These are phyloP conservation scores for Scytalopus superciliaris DNA, from an alignment of 2,113 vertebrate species.

Conservation along the genomic window DNA sequence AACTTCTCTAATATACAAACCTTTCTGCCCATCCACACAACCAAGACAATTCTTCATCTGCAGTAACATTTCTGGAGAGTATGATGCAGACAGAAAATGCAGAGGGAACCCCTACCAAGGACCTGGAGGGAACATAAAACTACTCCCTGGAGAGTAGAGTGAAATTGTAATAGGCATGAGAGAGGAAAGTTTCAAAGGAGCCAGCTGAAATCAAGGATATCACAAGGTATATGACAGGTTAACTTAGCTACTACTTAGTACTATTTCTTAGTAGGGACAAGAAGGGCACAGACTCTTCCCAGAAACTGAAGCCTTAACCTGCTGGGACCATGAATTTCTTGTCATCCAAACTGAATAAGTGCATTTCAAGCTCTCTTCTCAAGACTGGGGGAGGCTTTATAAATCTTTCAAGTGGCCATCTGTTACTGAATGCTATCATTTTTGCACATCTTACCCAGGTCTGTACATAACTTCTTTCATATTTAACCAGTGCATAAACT, in stretches of 20 bases:
- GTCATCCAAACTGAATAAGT: neutral
- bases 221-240: neutral
- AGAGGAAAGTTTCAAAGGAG: neutral
- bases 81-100: neutral
- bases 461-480: neutral
- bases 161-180: neutral
- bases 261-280: neutral
- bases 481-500: neutral
- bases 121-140: neutral
- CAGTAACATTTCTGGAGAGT: neutral
- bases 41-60: neutral
- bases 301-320: neutral
- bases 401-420: neutral
- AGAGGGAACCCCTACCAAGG: rapidly evolving
- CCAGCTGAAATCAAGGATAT: neutral
- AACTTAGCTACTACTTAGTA: neutral
- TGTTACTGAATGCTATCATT: neutral
- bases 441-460: neutral
- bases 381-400: neutral
- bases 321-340: neutral
- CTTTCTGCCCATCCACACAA: neutral
- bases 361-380: neutral
- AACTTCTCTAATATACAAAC: neutral
- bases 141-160: neutral
- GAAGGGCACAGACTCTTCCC: neutral